Evolutionary conservation across 1,140 invertebrate genomes (phyloP), one percentile per base, ranked within the genome.

Genomic region (Branchinecta lindahli): DNA sequence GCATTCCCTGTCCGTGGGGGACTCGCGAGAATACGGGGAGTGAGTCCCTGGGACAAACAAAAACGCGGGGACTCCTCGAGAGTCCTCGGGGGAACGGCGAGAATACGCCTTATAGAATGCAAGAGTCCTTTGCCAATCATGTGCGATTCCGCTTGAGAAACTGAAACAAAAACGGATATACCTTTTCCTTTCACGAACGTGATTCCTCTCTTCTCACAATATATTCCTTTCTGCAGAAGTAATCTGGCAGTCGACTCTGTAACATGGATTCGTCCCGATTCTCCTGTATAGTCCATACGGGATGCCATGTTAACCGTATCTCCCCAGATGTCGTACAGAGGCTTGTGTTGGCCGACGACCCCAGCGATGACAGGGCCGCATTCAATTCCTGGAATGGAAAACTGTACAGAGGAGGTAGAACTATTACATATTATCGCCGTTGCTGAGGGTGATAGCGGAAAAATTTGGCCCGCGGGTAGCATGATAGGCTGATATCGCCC

Each of bases 221-320:
- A 78, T 68, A 90, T 84, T 67, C 85, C 85, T 69, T 85, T 83
- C 70, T 85, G 82, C 68, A 86, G 80, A 45, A 92, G 79, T 46
- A 90, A 82, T 10, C 83, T 75, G 0, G 88, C 88, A 1, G 88
- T 90, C 45, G 86, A 83, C 77, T 87, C 84, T 5, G 89, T 88
- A 0, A 89, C 84, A 78, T 93, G 90, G 75, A 94, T 92, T 77
- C 85, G 84, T 67, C 88, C 88, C 5, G 85, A 81, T 73, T 85
- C 79, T 33, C 91, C 91, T 0, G 88, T 90, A 0, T 87, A 90
- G 74, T 94, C 91, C 90, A 94, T 94, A 74, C 94, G 82, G 8
- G 91, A 94, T 1, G 93, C 92, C 83, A 96, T 90, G 79, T 96
- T 96, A 0, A 96, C 93, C 0, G 91, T 88, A 79, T 96, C 89